A percentile compares a stretch with the other conserved stretches of the same genome.
Conservation (phyloP, 2,888 invertebrate species). For the Sinhomidia bicolor region DNA sequence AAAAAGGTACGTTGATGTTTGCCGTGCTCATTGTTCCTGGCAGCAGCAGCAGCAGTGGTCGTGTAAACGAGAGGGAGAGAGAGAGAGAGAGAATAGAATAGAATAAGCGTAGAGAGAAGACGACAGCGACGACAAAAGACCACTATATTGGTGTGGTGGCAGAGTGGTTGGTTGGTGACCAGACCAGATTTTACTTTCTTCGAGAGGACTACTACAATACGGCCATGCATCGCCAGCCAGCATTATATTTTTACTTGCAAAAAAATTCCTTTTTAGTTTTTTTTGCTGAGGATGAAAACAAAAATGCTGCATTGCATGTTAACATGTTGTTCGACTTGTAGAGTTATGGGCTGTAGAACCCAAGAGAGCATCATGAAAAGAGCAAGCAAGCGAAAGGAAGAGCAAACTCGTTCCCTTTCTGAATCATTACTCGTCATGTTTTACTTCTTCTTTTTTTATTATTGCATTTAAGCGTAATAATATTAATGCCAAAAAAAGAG, state of each 20-base stretch:
- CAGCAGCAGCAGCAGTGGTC: not conserved
- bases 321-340: slow-evolving; percentile 13
- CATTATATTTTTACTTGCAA: slow-evolving; percentile 37
- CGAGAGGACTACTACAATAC: slow-evolving; percentile 12
- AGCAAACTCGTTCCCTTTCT: slow-evolving; percentile 52
- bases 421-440: slow-evolving; percentile 55
- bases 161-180: slow-evolving; percentile 18
- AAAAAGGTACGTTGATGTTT: not conserved
- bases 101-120: not conserved
- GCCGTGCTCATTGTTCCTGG: slow-evolving; percentile 4
- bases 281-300: slow-evolving; percentile 24
- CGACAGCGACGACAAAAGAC: not conserved
- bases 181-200: slow-evolving; percentile 70
- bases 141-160: not conserved
- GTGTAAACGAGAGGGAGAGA: not conserved
- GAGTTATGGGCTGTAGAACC: slow-evolving; percentile 3
- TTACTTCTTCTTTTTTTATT: slow-evolving; percentile 39
- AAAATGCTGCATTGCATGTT: slow-evolving; percentile 45
- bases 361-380: not conserved
- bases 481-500: slow-evolving; percentile 35
- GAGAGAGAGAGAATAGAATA: not conserved
- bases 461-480: slow-evolving; percentile 39
- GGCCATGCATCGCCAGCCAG: not conserved
- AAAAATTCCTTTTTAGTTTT: not conserved
- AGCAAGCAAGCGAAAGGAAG: slow-evolving; percentile 39